phyloP scores from a whole-genome alignment of 2,888 invertebrate species.

The Drosophila siamana region DNA sequence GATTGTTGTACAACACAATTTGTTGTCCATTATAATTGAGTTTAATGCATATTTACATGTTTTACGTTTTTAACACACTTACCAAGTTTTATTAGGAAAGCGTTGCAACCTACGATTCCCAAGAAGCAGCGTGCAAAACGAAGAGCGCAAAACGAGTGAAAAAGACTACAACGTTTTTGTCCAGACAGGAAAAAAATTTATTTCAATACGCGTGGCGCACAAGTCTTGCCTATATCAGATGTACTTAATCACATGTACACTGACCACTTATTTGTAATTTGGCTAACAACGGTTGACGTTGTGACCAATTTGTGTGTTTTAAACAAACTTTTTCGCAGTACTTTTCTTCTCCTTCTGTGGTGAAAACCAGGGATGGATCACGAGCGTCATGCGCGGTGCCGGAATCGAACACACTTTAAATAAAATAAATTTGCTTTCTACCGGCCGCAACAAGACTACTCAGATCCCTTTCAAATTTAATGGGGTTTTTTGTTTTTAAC shows the following conservation, averaged over 20 bases:
- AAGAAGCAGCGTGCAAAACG: conserved; percentile 72
- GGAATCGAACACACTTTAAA: conserved; percentile 39
- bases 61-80: conserved; percentile 53
- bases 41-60: conserved; percentile 23
- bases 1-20: conserved; percentile 44
- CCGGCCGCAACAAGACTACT: background rate
- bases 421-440: conserved; percentile 17
- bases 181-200: conserved; percentile 46
- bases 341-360: conserved; percentile 68
- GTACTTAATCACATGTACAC: conserved; percentile 42
- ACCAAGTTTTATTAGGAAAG: conserved; percentile 66
- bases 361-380: conserved; percentile 60
- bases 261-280: conserved; percentile 41
- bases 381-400: conserved; percentile 66
- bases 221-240: conserved; percentile 27
- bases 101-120: conserved; percentile 54
- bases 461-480: background rate
- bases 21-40: conserved; percentile 31
- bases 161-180: conserved; percentile 69
- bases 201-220: conserved; percentile 32
- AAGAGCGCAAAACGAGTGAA: conserved; percentile 77
- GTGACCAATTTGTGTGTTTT: conserved; percentile 65
- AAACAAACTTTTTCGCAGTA: conserved; percentile 69
- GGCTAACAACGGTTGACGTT: conserved; percentile 61
- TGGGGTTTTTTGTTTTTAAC: conserved; percentile 11